A percentile compares a stretch with the other conserved stretches of the same genome.
phyloP scores from a whole-genome alignment of 2,113 vertebrate genomes.

The Electrona antarctica region DNA sequence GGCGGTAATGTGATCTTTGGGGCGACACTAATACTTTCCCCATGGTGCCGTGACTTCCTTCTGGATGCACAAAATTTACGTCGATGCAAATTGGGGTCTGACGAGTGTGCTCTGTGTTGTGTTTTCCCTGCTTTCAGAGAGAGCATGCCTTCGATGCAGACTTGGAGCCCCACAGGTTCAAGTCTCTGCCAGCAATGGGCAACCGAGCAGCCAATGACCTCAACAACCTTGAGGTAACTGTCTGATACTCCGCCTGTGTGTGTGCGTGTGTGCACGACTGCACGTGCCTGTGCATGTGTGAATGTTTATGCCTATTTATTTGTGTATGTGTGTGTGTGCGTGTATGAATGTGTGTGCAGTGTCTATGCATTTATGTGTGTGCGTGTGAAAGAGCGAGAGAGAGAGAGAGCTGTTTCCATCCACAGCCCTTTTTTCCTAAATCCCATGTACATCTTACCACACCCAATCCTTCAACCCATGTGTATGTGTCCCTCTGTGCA shows the following conservation, averaged over 20 bases:
- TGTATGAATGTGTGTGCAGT: conserved; percentile 10
- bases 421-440: conserved; percentile 1
- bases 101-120: conserved; percentile 48
- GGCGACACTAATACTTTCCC: conserved; percentile 64
- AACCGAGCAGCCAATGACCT: conserved; percentile 80
- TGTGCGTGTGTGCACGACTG: background rate
- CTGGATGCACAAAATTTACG: conserved; percentile 46
- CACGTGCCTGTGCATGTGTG: background rate
- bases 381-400: background rate
- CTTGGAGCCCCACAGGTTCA: conserved; percentile 79
- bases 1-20: conserved; percentile 38
- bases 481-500: conserved; percentile 57
- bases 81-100: conserved; percentile 51
- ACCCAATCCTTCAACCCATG: conserved; percentile 43
- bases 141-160: conserved; percentile 75
- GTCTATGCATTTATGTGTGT: background rate
- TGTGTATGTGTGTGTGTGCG: background rate
- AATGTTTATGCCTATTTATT: no score
- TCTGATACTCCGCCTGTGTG: background rate
- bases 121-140: conserved; percentile 73
- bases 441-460: conserved; percentile 48
- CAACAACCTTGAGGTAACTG: conserved; percentile 79
- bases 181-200: conserved; percentile 80
- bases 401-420: conserved; percentile 28
- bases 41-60: conserved; percentile 60